A percentile compares a stretch with the other conserved stretches of the same genome.
These are phyloP conservation scores for Adrianichthys oophorus DNA, from an alignment of 2,797 vertebrate species.

Conservation along the genomic window DNA sequence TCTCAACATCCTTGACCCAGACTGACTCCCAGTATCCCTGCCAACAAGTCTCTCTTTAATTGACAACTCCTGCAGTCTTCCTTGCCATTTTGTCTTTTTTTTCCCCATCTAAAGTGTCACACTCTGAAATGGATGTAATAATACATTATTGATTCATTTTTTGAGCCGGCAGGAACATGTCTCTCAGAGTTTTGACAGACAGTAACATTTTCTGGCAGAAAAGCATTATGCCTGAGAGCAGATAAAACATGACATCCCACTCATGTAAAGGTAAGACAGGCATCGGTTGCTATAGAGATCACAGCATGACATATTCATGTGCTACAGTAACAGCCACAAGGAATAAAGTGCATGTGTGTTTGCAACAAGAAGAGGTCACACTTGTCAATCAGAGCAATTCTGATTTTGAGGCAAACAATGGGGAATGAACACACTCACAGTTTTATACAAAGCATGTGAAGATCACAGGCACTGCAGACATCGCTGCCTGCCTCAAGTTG, in stretches of 20 bases:
- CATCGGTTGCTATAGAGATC: conserved; percentile 46
- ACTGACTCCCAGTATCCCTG: too few species aligned
- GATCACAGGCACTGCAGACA: conserved; percentile 16
- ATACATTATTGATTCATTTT: conserved; percentile 3
- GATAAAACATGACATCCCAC: conserved; percentile 25
- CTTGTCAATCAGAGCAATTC: conserved; percentile 42
- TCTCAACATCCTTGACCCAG: too few species aligned
- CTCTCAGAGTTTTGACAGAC: conserved; percentile 3
- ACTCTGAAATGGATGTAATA: neutral
- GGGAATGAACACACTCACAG: conserved; percentile 2
- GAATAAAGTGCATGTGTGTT: neutral
- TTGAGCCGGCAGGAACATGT: neutral
- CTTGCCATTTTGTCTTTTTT: neutral
- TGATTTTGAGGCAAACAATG: conserved; percentile 10
- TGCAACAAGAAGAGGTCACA: conserved; percentile 9
- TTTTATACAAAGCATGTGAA: neutral
- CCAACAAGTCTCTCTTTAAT: neutral
- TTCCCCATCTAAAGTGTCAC: neutral
- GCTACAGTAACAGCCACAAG: conserved; percentile 20
- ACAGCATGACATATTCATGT: conserved; percentile 18
- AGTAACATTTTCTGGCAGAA: conserved; percentile 4
- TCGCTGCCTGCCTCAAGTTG: conserved; percentile 31
- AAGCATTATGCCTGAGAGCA: conserved; percentile 2
- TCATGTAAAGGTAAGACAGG: conserved; percentile 27
- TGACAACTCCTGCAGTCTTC: neutral